Conservation (phyloP, 2,888 invertebrate species). For the Conomelus anceps region DNA sequence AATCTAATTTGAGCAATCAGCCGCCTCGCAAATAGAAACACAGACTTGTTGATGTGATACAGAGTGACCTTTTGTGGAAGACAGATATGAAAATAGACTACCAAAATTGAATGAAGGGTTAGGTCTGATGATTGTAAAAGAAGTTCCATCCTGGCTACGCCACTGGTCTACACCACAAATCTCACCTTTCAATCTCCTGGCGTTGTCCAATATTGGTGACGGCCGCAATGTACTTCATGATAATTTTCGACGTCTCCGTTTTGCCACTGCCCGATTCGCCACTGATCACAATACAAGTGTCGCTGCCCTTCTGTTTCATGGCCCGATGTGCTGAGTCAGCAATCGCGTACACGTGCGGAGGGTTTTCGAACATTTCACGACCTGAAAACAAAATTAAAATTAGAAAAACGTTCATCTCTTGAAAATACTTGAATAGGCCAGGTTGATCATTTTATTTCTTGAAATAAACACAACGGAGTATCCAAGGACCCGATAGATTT, state of each 20-base stretch:
- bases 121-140: too few relatives aligned
- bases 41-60: too few relatives aligned
- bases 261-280: slow-evolving; percentile 97
- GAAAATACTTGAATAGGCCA: not conserved
- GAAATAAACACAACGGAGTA: too few relatives aligned
- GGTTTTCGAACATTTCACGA: slow-evolving; percentile 91
- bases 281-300: slow-evolving; percentile 97
- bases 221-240: slow-evolving; percentile 97
- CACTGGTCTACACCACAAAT: not conserved
- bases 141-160: too few relatives aligned
- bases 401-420: not conserved
- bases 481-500: too few relatives aligned
- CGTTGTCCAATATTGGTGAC: slow-evolving; percentile 88
- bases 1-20: too few relatives aligned
- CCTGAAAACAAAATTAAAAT: slow-evolving; percentile 47
- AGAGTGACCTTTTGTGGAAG: too few relatives aligned
- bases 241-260: slow-evolving; percentile 98
- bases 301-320: slow-evolving; percentile 81
- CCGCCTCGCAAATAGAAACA: too few relatives aligned
- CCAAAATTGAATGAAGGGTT: too few relatives aligned
- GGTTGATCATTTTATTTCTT: too few relatives aligned
- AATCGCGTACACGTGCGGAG: slow-evolving; percentile 96
- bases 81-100: too few relatives aligned
- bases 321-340: slow-evolving; percentile 94
- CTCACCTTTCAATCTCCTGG: slow-evolving; percentile 89